A percentile compares a stretch with the other conserved stretches of the same genome.
phyloP scores from a whole-genome alignment of 2,113 vertebrate species.

The Dasyprocta punctata region DNA sequence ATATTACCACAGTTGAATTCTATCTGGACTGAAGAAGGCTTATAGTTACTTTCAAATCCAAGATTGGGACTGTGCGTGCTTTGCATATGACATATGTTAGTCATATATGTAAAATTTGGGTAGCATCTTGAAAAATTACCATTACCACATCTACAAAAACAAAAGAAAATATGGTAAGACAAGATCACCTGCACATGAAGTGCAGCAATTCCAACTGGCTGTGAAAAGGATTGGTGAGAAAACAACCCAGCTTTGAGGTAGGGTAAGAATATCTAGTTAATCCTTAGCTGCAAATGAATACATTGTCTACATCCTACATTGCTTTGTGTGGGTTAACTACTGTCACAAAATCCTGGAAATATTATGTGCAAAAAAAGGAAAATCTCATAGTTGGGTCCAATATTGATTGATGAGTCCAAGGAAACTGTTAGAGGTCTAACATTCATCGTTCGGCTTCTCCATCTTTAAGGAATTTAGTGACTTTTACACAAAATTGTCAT shows the following conservation, averaged over 20 bases:
- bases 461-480: neutral
- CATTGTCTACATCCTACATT: neutral
- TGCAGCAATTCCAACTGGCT: neutral
- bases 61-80: neutral
- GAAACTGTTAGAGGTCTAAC: neutral
- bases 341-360: neutral
- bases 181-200: neutral
- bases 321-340: neutral
- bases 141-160: neutral
- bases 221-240: neutral
- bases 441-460: neutral
- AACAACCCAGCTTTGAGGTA: neutral
- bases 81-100: neutral
- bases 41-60: neutral
- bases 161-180: neutral
- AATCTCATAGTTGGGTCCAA: neutral
- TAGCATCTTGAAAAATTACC: neutral
- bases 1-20: neutral
- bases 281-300: neutral
- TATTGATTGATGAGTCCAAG: neutral
- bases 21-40: neutral
- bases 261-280: neutral
- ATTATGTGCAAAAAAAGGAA: neutral
- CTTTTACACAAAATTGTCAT: neutral
- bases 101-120: neutral